These are phyloP conservation scores for Drosophila simulans DNA, from an alignment of 1,140 invertebrate species.

Conservation along the genomic window DNA sequence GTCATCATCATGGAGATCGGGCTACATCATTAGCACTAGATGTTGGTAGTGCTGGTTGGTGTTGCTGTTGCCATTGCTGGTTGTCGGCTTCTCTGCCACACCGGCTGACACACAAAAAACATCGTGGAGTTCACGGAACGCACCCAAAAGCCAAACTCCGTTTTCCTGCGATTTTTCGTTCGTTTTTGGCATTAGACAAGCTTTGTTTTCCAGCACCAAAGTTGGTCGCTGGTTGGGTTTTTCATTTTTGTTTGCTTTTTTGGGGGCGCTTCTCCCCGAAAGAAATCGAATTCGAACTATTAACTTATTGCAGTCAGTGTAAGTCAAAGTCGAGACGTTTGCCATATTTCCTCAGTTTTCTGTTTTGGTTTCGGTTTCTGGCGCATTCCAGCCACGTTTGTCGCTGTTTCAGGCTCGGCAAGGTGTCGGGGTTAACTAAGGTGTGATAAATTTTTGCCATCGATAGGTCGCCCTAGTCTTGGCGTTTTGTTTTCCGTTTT, in stretches of 20 bases:
- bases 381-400: slow-evolving; percentile 70
- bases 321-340: slow-evolving; percentile 64
- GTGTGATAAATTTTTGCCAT: slow-evolving; percentile 82
- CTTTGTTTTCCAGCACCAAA: slow-evolving; percentile 51
- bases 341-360: slow-evolving; percentile 38
- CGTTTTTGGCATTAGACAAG: slow-evolving; percentile 59
- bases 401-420: slow-evolving; percentile 64
- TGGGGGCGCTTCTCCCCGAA: slow-evolving; percentile 66
- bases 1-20: slow-evolving; percentile 42
- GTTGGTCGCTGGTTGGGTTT: slow-evolving; percentile 25
- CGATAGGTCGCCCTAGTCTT: slow-evolving; percentile 68
- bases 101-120: slow-evolving; percentile 78
- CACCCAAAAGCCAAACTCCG: slow-evolving; percentile 84
- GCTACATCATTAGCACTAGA: slow-evolving; percentile 76
- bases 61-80: slow-evolving; percentile 29
- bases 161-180: slow-evolving; percentile 22
- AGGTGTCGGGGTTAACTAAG: slow-evolving; percentile 79
- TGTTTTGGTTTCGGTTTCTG: background rate
- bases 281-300: slow-evolving; percentile 75
- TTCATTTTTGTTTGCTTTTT: slow-evolving; percentile 1
- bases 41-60: slow-evolving; percentile 20
- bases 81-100: slow-evolving; percentile 58
- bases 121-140: slow-evolving; percentile 85
- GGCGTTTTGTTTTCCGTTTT: slow-evolving; percentile 35
- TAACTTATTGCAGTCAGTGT: slow-evolving; percentile 81